These are phyloP conservation scores for Helicoverpa zea DNA, from an alignment of 1,140 invertebrate genomes.

Conservation along the genomic window DNA sequence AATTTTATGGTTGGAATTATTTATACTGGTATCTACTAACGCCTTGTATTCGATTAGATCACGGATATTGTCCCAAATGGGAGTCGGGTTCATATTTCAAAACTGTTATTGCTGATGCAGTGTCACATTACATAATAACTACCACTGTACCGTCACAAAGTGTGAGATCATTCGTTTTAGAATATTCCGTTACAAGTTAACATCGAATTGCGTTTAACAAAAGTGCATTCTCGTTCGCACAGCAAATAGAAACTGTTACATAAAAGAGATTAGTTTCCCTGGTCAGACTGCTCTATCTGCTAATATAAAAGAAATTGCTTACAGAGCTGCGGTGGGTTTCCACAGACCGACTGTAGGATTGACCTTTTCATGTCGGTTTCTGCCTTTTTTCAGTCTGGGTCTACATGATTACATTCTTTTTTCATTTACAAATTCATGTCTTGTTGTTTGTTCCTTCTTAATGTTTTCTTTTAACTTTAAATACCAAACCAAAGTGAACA, in stretches of 20 bases:
- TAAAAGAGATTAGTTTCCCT: slow-evolving; percentile 36
- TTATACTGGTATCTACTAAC: neutral
- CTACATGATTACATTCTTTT: slow-evolving; percentile 1
- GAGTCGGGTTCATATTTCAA: slow-evolving; percentile 30
- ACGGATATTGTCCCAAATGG: slow-evolving; percentile 31
- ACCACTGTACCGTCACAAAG: neutral
- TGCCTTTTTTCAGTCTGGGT: neutral
- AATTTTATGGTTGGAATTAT: slow-evolving; percentile 13
- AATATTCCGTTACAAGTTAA: slow-evolving; percentile 3
- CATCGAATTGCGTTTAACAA: slow-evolving; percentile 41
- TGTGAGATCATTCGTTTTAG: slow-evolving; percentile 32
- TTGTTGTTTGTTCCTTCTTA: neutral
- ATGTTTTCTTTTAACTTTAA: neutral
- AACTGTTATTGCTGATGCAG: slow-evolving; percentile 22
- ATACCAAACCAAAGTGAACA: neutral
- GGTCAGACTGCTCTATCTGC: neutral
- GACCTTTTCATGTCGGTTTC: slow-evolving; percentile 22
- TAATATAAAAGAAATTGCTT: slow-evolving; percentile 46
- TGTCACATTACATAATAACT: slow-evolving; percentile 41
- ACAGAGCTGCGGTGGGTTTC: slow-evolving; percentile 26
- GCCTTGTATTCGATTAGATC: slow-evolving; percentile 31
- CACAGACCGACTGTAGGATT: slow-evolving; percentile 19
- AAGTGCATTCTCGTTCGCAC: slow-evolving; percentile 17
- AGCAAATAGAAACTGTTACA: slow-evolving; percentile 30
- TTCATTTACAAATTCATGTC: slow-evolving; percentile 1